Conservation (phyloP, 1,140 invertebrate species). For the Listronotus oregonensis region DNA sequence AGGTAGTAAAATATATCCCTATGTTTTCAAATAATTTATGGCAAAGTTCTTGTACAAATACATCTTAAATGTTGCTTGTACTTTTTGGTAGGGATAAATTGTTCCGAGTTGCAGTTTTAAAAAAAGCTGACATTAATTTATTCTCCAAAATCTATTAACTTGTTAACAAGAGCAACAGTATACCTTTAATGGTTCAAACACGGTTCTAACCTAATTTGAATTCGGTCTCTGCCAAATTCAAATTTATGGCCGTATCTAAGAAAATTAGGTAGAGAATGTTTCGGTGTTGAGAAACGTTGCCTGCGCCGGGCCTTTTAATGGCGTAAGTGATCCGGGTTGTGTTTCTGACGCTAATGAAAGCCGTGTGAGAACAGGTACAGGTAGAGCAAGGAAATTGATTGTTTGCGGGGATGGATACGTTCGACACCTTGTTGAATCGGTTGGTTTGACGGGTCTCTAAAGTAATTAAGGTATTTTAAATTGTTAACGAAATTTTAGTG, state of each 20-base stretch:
- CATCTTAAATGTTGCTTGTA: too few species aligned
- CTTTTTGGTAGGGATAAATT: too few species aligned
- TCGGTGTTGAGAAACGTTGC: slow-evolving; percentile 17
- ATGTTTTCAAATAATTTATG: too few species aligned
- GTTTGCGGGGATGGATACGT: slow-evolving; percentile 1
- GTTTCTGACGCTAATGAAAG: slow-evolving; percentile 30
- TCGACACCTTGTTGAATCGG: too few species aligned
- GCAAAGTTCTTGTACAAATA: too few species aligned
- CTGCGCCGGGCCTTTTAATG: slow-evolving; percentile 4
- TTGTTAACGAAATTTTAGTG: too few species aligned
- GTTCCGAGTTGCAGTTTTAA: too few species aligned
- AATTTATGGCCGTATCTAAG: slow-evolving; percentile 24
- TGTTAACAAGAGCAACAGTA: slow-evolving; percentile 23
- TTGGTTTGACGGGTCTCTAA: too few species aligned
- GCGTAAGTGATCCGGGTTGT: slow-evolving; percentile 29
- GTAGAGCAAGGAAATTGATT: slow-evolving; percentile 14
- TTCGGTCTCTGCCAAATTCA: slow-evolving; percentile 25
- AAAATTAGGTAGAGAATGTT: slow-evolving; percentile 28
- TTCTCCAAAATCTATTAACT: slow-evolving; percentile 14
- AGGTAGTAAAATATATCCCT: too few species aligned
- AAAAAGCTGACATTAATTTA: not conserved
- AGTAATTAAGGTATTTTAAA: too few species aligned
- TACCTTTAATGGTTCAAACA: slow-evolving; percentile 18
- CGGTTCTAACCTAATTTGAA: slow-evolving; percentile 18
- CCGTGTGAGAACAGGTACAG: slow-evolving; percentile 21